Evolutionary conservation across 2,888 invertebrate genomes (phyloP).

Genomic region (Taphrorychus bicolor): DNA sequence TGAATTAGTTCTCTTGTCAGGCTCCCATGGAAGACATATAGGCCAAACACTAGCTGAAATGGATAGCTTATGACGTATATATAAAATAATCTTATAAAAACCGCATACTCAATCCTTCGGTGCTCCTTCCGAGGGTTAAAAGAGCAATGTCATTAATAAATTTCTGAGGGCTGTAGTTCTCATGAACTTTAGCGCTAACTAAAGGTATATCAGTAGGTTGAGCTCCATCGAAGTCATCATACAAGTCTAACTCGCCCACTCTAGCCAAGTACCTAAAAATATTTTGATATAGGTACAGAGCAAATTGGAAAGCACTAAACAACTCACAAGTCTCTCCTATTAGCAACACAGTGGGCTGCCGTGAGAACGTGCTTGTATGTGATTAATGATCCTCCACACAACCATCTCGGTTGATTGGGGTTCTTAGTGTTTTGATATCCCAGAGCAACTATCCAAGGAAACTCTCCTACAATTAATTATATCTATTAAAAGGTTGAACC

Average conservation of each 20-base stretch:
- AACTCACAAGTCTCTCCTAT: constrained; percentile 67
- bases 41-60: constrained; percentile 70
- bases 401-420: constrained; percentile 59
- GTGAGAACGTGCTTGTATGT: constrained; percentile 76
- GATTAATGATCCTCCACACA: constrained; percentile 75
- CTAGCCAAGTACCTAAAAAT: constrained; percentile 69
- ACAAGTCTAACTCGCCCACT: constrained; percentile 79
- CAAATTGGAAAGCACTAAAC: neutral
- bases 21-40: constrained; percentile 75
- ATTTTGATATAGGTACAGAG: neutral
- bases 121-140: constrained; percentile 62
- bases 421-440: constrained; percentile 67
- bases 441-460: constrained; percentile 81
- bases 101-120: constrained; percentile 19
- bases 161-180: constrained; percentile 67
- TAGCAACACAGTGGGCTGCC: constrained; percentile 77
- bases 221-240: constrained; percentile 68
- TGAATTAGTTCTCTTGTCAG: constrained; percentile 62
- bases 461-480: constrained; percentile 68
- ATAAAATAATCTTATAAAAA: neutral
- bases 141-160: constrained; percentile 83
- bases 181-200: constrained; percentile 69
- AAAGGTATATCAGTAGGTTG: constrained; percentile 69
- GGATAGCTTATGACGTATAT: neutral
- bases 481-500: neutral